Percentiles rank a stretch among this genome's conserved stretches.
Evolutionary conservation across 2,888 invertebrate species (phyloP).

Genomic region (Biston betularia): DNA sequence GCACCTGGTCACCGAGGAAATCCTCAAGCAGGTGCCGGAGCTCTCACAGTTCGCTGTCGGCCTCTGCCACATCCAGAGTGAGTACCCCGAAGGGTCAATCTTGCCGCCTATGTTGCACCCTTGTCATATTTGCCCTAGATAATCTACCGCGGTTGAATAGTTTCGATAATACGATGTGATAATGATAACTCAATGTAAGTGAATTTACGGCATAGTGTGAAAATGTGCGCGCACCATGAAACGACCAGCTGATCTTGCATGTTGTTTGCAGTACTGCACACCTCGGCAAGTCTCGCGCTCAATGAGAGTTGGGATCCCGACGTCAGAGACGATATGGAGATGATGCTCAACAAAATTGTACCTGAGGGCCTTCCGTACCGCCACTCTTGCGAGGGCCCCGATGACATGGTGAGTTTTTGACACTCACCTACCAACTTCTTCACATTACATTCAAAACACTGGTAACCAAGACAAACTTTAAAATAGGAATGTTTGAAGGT

Average conservation of each 20-base stretch:
- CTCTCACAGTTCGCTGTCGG: slow-evolving; percentile 97
- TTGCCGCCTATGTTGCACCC: slow-evolving; percentile 77
- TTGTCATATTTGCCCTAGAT: slow-evolving; percentile 70
- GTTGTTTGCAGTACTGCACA: slow-evolving; percentile 95
- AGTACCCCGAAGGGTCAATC: slow-evolving; percentile 82
- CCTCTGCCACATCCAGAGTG: slow-evolving; percentile 98
- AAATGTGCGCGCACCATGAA: slow-evolving; percentile 40
- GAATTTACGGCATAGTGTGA: slow-evolving; percentile 36
- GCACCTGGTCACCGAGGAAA: slow-evolving; percentile 98
- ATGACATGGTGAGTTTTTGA: slow-evolving; percentile 94
- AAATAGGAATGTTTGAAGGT: slow-evolving; percentile 22
- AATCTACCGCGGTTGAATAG: slow-evolving; percentile 55
- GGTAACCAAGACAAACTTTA: slow-evolving; percentile 27
- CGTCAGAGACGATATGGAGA: slow-evolving; percentile 99
- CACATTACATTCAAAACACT: slow-evolving; percentile 21
- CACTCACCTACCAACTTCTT: slow-evolving; percentile 14
- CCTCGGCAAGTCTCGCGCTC: slow-evolving; percentile 98
- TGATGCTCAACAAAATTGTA: slow-evolving; percentile 99
- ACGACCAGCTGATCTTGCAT: slow-evolving; percentile 67
- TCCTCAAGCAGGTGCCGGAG: slow-evolving; percentile 97
- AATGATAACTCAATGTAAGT: slow-evolving; percentile 31
- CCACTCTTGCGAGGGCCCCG: slow-evolving; percentile 99
- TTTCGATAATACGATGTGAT: slow-evolving; percentile 48
- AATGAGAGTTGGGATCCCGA: slow-evolving; percentile 99
- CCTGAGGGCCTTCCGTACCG: slow-evolving; percentile 98